Conservation (phyloP, 2,113 vertebrate species). For the Sardina pilchardus region DNA sequence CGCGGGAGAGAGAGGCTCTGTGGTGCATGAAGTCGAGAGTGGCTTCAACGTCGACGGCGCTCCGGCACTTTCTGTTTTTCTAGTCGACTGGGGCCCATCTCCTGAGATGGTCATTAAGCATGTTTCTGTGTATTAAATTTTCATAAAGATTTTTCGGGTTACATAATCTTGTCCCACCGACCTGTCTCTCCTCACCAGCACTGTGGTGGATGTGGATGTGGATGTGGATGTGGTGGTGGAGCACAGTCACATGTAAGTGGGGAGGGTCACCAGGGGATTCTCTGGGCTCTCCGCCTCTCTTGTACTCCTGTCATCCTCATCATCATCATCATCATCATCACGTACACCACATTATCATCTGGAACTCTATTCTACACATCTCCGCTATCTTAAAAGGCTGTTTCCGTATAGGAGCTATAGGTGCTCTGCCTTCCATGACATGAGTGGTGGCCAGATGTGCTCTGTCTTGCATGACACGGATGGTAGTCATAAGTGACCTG, state of each 20-base stretch:
- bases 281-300: not conserved
- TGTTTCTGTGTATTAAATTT: constrained; percentile 1
- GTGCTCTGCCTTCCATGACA: too few relatives aligned
- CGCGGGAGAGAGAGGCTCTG: not conserved
- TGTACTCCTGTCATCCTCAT: not conserved
- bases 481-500: too few relatives aligned
- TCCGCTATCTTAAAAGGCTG: not conserved
- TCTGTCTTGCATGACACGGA: too few relatives aligned
- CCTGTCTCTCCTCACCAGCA: not conserved
- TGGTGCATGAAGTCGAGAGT: not conserved
- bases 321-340: not conserved
- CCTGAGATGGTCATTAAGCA: constrained; percentile 8
- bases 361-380: not conserved
- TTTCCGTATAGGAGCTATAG: not conserved
- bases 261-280: not conserved
- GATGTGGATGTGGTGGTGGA: too few relatives aligned
- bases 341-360: not conserved
- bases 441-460: too few relatives aligned
- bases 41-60: not conserved
- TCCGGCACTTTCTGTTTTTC: constrained; percentile 8
- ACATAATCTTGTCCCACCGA: constrained; percentile 4
- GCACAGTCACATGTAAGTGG: not conserved
- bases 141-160: constrained; percentile 5
- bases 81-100: not conserved
- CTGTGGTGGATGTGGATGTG: not conserved